Evolutionary conservation across 2,888 invertebrate species (phyloP).

Genomic region (Amphipyra berbera): DNA sequence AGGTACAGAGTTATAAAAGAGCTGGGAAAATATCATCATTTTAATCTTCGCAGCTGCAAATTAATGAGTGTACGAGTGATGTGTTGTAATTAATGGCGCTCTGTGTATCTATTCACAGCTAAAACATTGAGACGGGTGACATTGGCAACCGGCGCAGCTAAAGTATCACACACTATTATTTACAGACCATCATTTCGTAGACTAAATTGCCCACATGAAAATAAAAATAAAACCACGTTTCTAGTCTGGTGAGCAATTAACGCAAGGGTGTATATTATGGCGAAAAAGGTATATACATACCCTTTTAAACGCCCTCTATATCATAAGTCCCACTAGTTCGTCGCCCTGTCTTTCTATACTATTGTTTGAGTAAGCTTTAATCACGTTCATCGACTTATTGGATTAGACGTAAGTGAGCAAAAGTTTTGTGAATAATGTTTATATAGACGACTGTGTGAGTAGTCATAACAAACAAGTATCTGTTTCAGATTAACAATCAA

Average conservation of each 20-base stretch:
- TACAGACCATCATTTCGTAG: conserved; percentile 44
- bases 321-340: conserved; percentile 58
- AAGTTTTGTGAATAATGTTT: conserved; percentile 68
- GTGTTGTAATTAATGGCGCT: conserved; percentile 42
- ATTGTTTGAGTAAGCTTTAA: conserved; percentile 68
- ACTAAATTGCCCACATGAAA: conserved; percentile 41
- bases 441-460: conserved; percentile 59
- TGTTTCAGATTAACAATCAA: conserved; percentile 80
- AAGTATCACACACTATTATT: conserved; percentile 39
- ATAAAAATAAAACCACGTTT: conserved; percentile 50
- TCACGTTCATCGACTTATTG: conserved; percentile 72
- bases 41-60: conserved; percentile 25
- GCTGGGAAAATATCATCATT: conserved; percentile 32
- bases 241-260: conserved; percentile 53
- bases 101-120: conserved; percentile 49
- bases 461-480: conserved; percentile 73
- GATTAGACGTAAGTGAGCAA: conserved; percentile 68
- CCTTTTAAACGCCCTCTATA: conserved; percentile 45
- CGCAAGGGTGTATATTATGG: conserved; percentile 39
- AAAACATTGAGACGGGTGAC: conserved; percentile 48
- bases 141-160: conserved; percentile 43
- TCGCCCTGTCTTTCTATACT: conserved; percentile 56
- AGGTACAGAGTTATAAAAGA: conserved; percentile 41
- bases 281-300: conserved; percentile 34
- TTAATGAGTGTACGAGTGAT: conserved; percentile 48